Percentiles rank a stretch among this genome's conserved stretches.
These are phyloP conservation scores for Diadophis punctatus DNA, from an alignment of 2,113 vertebrate species.

Conservation along the genomic window DNA sequence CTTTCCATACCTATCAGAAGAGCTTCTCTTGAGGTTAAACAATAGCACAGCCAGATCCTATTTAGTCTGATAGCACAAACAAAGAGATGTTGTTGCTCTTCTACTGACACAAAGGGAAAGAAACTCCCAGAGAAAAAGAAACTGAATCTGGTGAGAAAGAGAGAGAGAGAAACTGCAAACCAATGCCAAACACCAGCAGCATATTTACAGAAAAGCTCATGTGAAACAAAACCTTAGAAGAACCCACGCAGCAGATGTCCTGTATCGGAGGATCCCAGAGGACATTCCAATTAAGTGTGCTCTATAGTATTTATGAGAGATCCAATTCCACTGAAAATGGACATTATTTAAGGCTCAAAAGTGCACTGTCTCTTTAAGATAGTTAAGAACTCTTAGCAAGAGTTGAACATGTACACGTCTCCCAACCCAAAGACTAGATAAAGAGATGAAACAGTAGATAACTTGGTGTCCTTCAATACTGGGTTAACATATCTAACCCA, in stretches of 20 bases:
- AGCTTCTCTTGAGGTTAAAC: not conserved
- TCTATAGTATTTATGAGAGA: not conserved
- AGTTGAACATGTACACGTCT: not conserved
- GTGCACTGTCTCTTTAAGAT: not conserved
- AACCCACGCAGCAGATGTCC: not conserved
- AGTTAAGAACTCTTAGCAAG: not conserved
- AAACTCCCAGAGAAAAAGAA: not conserved
- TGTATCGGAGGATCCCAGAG: not conserved
- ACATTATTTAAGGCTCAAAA: not conserved
- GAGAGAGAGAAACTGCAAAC: not conserved
- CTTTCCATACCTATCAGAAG: not conserved
- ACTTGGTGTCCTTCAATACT: not conserved
- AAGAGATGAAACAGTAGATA: not conserved
- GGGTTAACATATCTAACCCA: not conserved
- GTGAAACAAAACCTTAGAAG: not conserved
- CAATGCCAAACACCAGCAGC: not conserved
- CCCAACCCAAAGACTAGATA: not conserved
- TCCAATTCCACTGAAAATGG: not conserved
- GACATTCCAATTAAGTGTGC: not conserved
- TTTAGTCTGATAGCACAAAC: constrained; percentile 13
- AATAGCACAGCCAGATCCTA: not conserved
- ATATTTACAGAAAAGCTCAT: not conserved
- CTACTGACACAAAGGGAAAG: not conserved
- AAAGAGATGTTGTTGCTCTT: constrained; percentile 2
- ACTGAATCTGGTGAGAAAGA: not conserved